These are phyloP conservation scores for Chromis chromis DNA, from an alignment of 2,797 vertebrate species.

Conservation along the genomic window DNA sequence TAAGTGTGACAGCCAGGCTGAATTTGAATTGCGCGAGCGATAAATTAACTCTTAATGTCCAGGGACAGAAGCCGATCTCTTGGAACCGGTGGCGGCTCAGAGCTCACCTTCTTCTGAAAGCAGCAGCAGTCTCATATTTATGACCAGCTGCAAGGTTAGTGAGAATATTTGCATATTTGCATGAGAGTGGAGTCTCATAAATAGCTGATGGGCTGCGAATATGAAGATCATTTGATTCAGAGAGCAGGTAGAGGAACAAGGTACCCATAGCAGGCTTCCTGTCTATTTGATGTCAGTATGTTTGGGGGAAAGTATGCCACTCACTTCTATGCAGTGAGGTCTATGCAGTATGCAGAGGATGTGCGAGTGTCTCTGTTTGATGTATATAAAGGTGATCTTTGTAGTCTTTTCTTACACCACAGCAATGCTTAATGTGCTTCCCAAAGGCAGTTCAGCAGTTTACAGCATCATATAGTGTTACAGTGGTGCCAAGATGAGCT, in stretches of 20 bases:
- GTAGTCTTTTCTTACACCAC: background rate
- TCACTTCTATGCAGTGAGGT: slow-evolving; percentile 8
- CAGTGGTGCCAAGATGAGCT: no score
- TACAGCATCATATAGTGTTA: no score
- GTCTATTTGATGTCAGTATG: slow-evolving; percentile 21
- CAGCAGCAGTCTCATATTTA: slow-evolving; percentile 63
- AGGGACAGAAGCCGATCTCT: slow-evolving; percentile 39
- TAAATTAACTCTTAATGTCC: slow-evolving; percentile 75
- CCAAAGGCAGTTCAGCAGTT: no score
- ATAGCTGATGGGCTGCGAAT: slow-evolving; percentile 55
- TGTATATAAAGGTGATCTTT: slow-evolving; percentile 3
- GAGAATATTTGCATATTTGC: slow-evolving; percentile 55
- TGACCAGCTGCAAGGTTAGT: slow-evolving; percentile 48
- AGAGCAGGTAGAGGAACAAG: slow-evolving; percentile 33
- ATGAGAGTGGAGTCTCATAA: slow-evolving; percentile 56
- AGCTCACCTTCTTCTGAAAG: slow-evolving; percentile 25
- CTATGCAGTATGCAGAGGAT: background rate
- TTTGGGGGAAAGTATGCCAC: slow-evolving; percentile 17
- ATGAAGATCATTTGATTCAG: slow-evolving; percentile 17
- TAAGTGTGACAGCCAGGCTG: slow-evolving; percentile 63
- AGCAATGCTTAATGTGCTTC: no score
- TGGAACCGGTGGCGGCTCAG: slow-evolving; percentile 27
- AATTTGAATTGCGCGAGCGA: slow-evolving; percentile 52
- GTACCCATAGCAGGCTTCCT: background rate
- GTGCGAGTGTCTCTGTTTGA: slow-evolving; percentile 27